Evolutionary conservation across 2,113 vertebrate species (phyloP).

Genomic region (Galemys pyrenaicus): DNA sequence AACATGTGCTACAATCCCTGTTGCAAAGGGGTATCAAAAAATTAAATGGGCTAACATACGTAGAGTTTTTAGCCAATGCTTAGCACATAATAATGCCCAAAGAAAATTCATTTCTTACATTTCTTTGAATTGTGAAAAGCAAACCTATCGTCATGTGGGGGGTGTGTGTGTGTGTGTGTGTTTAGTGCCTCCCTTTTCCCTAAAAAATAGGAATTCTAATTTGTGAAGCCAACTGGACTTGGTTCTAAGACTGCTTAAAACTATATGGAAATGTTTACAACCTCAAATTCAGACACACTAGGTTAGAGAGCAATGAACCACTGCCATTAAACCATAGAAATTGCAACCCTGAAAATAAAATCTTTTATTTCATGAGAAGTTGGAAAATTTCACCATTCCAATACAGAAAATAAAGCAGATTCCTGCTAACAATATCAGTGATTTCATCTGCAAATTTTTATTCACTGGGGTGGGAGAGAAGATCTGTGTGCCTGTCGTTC

Average conservation of each 20-base stretch:
- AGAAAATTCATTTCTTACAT: neutral
- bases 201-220: neutral
- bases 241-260: conserved; percentile 33
- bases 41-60: neutral
- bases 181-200: neutral
- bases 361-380: conserved; percentile 1
- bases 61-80: neutral
- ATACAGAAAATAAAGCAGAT: neutral
- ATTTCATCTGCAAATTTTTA: neutral
- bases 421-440: neutral
- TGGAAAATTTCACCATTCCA: neutral
- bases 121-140: neutral
- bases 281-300: neutral
- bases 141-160: neutral
- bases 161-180: neutral
- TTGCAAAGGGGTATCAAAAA: neutral
- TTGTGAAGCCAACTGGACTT: neutral
- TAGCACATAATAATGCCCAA: neutral
- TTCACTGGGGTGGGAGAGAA: neutral
- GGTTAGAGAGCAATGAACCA: conserved; percentile 10
- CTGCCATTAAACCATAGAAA: neutral
- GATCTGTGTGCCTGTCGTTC: neutral
- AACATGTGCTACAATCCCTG: neutral
- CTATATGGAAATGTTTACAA: neutral
- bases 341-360: neutral